phyloP scores from a whole-genome alignment of 2,888 invertebrate species.

The Stenoptilia bipunctidactyla region DNA sequence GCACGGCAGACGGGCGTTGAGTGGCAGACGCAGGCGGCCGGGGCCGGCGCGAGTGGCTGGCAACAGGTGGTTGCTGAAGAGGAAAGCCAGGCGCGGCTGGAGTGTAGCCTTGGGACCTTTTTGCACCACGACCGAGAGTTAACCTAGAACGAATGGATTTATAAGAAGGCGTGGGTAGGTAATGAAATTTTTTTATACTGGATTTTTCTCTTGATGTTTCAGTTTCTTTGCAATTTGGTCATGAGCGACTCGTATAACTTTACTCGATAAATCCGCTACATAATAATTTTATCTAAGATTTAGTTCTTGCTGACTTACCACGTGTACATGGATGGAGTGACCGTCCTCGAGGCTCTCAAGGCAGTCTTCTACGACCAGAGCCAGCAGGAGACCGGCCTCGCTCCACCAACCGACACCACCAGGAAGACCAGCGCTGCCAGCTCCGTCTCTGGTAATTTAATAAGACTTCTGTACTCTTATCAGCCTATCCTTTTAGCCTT shows the following conservation, averaged over 20 bases:
- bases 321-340: conserved; percentile 91
- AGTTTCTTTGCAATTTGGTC: too few species aligned
- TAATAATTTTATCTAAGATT: too few species aligned
- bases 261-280: too few species aligned
- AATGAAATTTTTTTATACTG: too few species aligned
- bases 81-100: conserved; percentile 82
- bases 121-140: conserved; percentile 81
- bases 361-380: conserved; percentile 82
- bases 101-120: conserved; percentile 55
- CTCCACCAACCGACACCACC: conserved; percentile 53
- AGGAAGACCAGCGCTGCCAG: conserved; percentile 86
- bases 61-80: conserved; percentile 92
- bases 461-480: too few species aligned
- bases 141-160: too few species aligned
- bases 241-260: too few species aligned
- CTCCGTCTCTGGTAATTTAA: conserved; percentile 82
- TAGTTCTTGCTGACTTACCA: conserved; percentile 91
- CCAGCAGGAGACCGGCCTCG: conserved; percentile 73
- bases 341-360: conserved; percentile 88
- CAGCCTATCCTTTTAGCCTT: too few species aligned
- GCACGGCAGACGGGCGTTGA: conserved; percentile 84
- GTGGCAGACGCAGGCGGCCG: conserved; percentile 89
- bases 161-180: too few species aligned
- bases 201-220: too few species aligned
- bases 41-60: conserved; percentile 86